phyloP scores from a whole-genome alignment of 1,140 invertebrate species.

The Tetraneura akinire region DNA sequence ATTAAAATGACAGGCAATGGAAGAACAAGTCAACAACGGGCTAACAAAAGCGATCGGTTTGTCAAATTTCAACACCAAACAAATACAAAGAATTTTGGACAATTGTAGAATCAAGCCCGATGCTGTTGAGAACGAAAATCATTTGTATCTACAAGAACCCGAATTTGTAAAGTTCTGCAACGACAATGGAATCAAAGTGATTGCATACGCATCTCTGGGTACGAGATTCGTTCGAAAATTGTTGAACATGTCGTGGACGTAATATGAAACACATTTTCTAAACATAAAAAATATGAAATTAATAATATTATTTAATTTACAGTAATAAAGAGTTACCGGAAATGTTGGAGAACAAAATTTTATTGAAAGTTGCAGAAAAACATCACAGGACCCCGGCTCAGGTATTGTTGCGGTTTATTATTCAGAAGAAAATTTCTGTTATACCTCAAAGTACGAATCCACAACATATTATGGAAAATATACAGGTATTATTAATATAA shows the following conservation, averaged over 20 bases:
- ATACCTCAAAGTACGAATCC: constrained; percentile 68
- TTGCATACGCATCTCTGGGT: constrained; percentile 82
- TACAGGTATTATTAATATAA: constrained; percentile 58
- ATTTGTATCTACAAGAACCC: constrained; percentile 81
- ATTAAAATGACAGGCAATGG: constrained; percentile 55
- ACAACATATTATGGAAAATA: constrained; percentile 64
- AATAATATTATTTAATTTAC: too few species aligned
- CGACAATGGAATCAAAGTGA: constrained; percentile 71
- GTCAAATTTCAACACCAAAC: constrained; percentile 58
- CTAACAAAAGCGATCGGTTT: constrained; percentile 57
- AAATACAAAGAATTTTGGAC: constrained; percentile 56
- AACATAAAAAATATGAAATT: too few species aligned
- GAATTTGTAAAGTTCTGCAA: constrained; percentile 74
- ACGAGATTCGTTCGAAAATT: constrained; percentile 66
- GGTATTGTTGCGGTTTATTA: constrained; percentile 64
- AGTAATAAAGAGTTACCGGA: constrained; percentile 57
- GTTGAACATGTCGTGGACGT: constrained; percentile 55
- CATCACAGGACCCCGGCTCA: constrained; percentile 66
- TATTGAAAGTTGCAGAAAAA: constrained; percentile 60
- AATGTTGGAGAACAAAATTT: constrained; percentile 58
- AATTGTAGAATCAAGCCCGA: constrained; percentile 54
- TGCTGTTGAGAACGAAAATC: constrained; percentile 73
- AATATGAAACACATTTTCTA: too few species aligned
- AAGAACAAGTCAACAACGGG: constrained; percentile 56
- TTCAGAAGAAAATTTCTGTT: constrained; percentile 63